Evolutionary conservation across 1,140 invertebrate genomes (phyloP).

Genomic region (Cyphomyrmex costatus): DNA sequence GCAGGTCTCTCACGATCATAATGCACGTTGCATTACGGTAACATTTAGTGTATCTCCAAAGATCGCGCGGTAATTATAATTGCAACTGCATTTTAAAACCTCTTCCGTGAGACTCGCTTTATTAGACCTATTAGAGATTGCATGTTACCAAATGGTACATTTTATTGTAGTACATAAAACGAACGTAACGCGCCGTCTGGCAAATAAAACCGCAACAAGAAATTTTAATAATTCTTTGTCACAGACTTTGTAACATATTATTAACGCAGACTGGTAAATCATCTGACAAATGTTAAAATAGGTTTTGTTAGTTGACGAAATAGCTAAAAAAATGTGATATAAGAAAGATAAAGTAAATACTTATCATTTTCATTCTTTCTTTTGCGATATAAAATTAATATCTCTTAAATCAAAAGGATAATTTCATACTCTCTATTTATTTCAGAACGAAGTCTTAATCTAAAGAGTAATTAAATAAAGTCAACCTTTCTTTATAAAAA

Average conservation of each 20-base stretch:
- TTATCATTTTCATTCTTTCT: background rate
- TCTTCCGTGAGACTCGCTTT: conserved; percentile 10
- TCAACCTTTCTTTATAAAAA: no score
- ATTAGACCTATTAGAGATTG: conserved; percentile 52
- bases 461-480: no score
- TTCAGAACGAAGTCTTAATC: no score
- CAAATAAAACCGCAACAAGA: conserved; percentile 20
- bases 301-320: background rate
- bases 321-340: background rate
- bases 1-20: conserved; percentile 43
- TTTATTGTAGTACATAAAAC: conserved; percentile 22
- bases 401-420: background rate
- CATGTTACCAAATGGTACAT: conserved; percentile 19
- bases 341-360: background rate
- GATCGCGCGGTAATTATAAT: conserved; percentile 54
- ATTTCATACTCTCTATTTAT: no score
- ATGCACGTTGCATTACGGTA: conserved; percentile 55
- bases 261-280: conserved; percentile 27
- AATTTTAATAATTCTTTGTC: conserved; percentile 45
- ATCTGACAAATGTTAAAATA: conserved; percentile 45
- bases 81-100: conserved; percentile 46
- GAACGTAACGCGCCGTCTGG: conserved; percentile 3
- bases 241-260: background rate
- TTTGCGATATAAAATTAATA: background rate
- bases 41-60: conserved; percentile 54